Conservation (phyloP, 1,140 invertebrate genomes). For the Solen grandis region DNA sequence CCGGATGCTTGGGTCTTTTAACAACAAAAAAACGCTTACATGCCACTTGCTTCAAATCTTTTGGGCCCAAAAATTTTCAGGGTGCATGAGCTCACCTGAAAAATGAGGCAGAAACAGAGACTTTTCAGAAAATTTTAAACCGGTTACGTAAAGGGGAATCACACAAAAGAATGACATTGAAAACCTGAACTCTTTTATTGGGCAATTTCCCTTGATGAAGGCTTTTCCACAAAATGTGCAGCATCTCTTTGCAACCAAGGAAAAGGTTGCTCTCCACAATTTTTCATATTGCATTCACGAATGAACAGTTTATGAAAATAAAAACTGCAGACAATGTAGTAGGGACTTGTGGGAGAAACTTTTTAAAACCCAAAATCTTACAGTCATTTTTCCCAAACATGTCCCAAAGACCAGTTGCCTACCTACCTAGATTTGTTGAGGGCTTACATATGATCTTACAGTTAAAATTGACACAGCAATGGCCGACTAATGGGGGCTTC, state of each 20-base stretch:
- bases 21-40: conserved; percentile 12
- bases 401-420: background rate
- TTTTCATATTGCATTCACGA: background rate
- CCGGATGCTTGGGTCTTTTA: conserved; percentile 56
- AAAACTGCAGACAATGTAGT: conserved; percentile 12
- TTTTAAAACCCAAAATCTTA: conserved; percentile 1
- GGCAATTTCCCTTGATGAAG: background rate
- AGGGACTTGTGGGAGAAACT: conserved; percentile 3
- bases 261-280: conserved; percentile 13
- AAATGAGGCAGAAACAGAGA: conserved; percentile 55
- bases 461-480: conserved; percentile 23
- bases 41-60: conserved; percentile 46
- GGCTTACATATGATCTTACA: conserved; percentile 24
- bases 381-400: conserved; percentile 8
- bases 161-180: conserved; percentile 3
- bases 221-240: background rate
- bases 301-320: conserved; percentile 3
- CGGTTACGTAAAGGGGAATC: conserved; percentile 8
- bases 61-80: conserved; percentile 59
- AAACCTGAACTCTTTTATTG: background rate
- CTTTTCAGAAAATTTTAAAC: background rate
- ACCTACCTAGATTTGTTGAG: background rate
- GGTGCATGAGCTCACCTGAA: conserved; percentile 57
- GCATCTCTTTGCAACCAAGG: conserved; percentile 10
- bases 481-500: conserved; percentile 28